A percentile compares a stretch with the other conserved stretches of the same genome.
Evolutionary conservation across 2,113 vertebrate species (phyloP).

Genomic region (Mellivora capensis): DNA sequence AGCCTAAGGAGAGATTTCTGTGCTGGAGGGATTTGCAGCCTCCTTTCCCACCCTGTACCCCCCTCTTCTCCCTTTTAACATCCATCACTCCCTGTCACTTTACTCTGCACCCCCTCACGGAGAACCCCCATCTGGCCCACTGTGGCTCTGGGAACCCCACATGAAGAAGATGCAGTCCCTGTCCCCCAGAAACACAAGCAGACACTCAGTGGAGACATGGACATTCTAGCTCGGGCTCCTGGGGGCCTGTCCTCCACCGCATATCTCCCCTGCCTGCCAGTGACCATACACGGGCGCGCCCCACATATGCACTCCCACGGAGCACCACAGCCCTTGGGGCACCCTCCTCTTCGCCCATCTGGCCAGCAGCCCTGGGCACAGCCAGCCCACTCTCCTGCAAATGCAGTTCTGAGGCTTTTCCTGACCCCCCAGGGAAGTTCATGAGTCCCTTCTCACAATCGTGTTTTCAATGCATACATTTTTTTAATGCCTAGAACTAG

Average conservation of each 20-base stretch:
- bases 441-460: not conserved
- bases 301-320: fast-evolving
- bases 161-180: not conserved
- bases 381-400: not conserved
- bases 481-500: not conserved
- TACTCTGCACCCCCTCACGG: not conserved
- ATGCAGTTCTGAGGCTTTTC: not conserved
- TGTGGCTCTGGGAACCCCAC: not conserved
- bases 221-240: not conserved
- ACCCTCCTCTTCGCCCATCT: fast-evolving
- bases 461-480: not conserved
- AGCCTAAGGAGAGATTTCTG: not conserved
- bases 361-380: fast-evolving
- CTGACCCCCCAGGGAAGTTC: not conserved
- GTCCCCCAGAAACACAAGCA: not conserved
- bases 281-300: fast-evolving
- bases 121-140: not conserved
- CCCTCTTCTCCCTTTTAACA: not conserved
- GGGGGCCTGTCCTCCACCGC: not conserved
- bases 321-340: not conserved
- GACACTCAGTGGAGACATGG: not conserved
- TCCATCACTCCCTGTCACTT: not conserved
- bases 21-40: too few relatives aligned
- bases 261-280: not conserved
- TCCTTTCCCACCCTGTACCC: not conserved